Evolutionary conservation across 2,797 vertebrate species (phyloP).

Genomic region (Lepilemur ruficaudatus): DNA sequence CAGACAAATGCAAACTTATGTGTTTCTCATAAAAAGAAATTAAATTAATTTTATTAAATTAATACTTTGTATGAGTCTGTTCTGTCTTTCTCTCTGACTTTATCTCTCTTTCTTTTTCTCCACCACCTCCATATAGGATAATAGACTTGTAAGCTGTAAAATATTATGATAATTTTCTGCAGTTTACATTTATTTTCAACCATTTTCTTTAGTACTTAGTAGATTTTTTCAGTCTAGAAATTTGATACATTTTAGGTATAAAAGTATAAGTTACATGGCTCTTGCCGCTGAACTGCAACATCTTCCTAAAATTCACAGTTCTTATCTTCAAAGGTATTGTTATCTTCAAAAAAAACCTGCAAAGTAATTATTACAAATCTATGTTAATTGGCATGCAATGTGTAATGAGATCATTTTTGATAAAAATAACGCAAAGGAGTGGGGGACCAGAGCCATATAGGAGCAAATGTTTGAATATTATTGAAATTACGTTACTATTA

Average conservation of each 20-base stretch:
- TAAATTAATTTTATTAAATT: background rate
- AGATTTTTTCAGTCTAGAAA: background rate
- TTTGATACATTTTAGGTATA: background rate
- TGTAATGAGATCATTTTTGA: background rate
- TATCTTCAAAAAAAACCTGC: background rate
- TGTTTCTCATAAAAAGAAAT: too few relatives aligned
- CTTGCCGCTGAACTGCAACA: background rate
- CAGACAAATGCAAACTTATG: background rate
- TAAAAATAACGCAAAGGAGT: background rate
- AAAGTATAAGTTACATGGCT: background rate
- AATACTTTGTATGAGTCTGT: background rate
- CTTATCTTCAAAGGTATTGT: background rate
- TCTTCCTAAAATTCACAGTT: too few relatives aligned
- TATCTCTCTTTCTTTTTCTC: background rate
- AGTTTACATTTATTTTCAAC: background rate
- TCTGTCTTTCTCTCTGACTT: background rate
- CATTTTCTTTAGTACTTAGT: background rate
- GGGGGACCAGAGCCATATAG: background rate
- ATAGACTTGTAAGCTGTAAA: background rate
- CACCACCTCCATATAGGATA: too few relatives aligned
- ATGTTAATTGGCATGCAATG: background rate
- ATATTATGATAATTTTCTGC: background rate
- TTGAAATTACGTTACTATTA: background rate
- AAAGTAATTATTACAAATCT: background rate
- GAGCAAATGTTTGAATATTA: background rate